Percentiles rank a stretch among this genome's conserved stretches.
Evolutionary conservation across 30 jellyfish, hydroid and myxozoan genomes (phyloP).

Genomic region (Cassiopea xamachana): DNA sequence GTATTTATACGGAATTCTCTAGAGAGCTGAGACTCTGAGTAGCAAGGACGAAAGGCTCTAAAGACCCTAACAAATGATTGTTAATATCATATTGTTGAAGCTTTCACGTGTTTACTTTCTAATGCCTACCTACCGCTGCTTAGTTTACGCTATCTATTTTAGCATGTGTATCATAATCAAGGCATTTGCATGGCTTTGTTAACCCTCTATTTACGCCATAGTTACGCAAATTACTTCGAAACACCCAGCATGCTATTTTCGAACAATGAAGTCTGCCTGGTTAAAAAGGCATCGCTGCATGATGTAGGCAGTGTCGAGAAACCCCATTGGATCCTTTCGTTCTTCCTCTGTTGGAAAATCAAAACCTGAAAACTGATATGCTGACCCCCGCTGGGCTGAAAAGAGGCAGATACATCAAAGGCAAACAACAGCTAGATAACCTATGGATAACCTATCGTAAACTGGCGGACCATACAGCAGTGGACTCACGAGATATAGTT

Average conservation of each 20-base stretch:
- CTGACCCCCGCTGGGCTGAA: constrained; percentile 59
- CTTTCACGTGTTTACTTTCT: constrained; percentile 21
- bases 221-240: constrained; percentile 16
- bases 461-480: not conserved
- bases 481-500: too few species aligned
- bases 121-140: constrained; percentile 53
- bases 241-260: constrained; percentile 10
- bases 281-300: constrained; percentile 31
- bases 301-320: constrained; percentile 46
- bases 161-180: constrained; percentile 37
- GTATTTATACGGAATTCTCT: too few species aligned
- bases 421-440: constrained; percentile 41
- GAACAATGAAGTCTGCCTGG: constrained; percentile 45
- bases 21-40: too few species aligned
- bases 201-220: constrained; percentile 1
- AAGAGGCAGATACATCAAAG: constrained; percentile 64
- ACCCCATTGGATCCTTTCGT: constrained; percentile 48
- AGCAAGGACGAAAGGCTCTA: too few species aligned
- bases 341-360: constrained; percentile 53
- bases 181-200: constrained; percentile 42
- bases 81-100: too few species aligned
- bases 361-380: constrained; percentile 72
- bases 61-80: too few species aligned
- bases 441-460: not conserved
- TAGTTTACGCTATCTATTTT: constrained; percentile 59